These are phyloP conservation scores for Podabrus alpinus DNA, from an alignment of 2,888 invertebrate genomes.

Conservation along the genomic window DNA sequence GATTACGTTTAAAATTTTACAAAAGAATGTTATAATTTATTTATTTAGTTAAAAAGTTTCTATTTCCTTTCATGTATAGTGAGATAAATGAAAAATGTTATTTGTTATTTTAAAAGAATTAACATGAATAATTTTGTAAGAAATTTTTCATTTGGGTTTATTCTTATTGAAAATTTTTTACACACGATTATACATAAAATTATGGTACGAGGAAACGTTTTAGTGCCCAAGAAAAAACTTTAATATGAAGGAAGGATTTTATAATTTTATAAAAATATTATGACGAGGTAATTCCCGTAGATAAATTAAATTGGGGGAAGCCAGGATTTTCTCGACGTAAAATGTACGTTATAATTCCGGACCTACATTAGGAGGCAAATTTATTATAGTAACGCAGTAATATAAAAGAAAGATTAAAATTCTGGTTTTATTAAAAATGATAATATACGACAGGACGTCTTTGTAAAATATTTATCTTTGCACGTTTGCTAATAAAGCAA, in stretches of 20 bases:
- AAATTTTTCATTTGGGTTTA: not conserved
- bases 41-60: not conserved
- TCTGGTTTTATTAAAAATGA: constrained; percentile 26
- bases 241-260: constrained; percentile 1
- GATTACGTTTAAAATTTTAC: not conserved
- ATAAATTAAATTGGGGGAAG: constrained; percentile 29
- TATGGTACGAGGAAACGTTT: not conserved
- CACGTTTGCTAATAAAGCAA: constrained; percentile 19
- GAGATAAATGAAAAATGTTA: not conserved
- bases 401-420: constrained; percentile 30
- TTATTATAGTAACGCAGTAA: constrained; percentile 22
- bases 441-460: constrained; percentile 19
- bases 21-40: not conserved
- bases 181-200: not conserved
- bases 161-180: not conserved
- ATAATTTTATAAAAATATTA: constrained; percentile 30
- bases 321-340: constrained; percentile 25
- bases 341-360: constrained; percentile 28
- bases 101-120: not conserved
- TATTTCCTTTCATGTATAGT: not conserved
- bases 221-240: constrained; percentile 3
- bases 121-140: not conserved
- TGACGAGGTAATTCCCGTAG: constrained; percentile 26
- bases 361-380: constrained; percentile 26
- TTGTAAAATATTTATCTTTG: constrained; percentile 19